Evolutionary conservation across 2,888 invertebrate species (phyloP).

Genomic region (Drosophila imparisetae): DNA sequence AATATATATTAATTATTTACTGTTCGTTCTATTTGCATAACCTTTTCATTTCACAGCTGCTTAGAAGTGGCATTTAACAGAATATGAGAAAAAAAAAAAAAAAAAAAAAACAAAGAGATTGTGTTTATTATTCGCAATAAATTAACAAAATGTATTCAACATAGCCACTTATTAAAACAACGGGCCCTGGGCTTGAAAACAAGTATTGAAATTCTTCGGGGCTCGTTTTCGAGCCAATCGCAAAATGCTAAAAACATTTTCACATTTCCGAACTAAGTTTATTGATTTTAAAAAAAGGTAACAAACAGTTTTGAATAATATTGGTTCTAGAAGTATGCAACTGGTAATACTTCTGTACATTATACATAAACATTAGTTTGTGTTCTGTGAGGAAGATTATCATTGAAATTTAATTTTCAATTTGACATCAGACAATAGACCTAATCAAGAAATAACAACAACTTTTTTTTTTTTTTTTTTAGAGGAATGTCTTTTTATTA

Average conservation of each 20-base stretch:
- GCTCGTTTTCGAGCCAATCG: not conserved
- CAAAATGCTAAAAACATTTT: not conserved
- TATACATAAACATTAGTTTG: not conserved
- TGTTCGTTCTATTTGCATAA: not conserved
- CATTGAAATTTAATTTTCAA: not conserved
- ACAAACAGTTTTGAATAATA: not conserved
- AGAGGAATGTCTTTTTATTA: slow-evolving; percentile 32
- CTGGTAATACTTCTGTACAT: not conserved
- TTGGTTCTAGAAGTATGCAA: not conserved
- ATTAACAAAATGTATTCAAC: not conserved
- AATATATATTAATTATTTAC: not conserved
- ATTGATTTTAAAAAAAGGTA: not conserved
- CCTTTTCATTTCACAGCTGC: no score
- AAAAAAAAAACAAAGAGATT: not conserved
- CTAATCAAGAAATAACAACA: not conserved
- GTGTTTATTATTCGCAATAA: not conserved
- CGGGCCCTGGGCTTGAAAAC: not conserved
- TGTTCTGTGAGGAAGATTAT: not conserved
- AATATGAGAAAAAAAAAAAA: not conserved
- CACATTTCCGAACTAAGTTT: not conserved
- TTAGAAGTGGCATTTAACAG: not conserved
- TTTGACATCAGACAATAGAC: not conserved
- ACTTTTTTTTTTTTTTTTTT: not conserved
- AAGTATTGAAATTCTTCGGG: not conserved
- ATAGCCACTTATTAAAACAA: not conserved